Conservation (phyloP, 1,140 invertebrate species). For the Dinothrombium tinctorium region DNA sequence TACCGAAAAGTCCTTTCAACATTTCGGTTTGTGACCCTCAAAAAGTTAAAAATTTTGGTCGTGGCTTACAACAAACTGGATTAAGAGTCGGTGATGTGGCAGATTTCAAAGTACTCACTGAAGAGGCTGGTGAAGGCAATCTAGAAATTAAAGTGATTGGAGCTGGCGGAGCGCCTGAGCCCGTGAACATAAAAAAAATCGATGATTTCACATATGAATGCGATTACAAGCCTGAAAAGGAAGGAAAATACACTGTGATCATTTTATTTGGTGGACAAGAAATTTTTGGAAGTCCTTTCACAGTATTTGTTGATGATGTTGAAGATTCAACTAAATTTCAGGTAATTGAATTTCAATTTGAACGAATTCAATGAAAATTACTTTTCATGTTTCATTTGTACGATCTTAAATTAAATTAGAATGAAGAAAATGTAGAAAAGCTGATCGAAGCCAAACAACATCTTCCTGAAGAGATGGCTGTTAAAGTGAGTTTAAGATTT, state of each 20-base stretch:
- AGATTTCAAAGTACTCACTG: conserved; percentile 56
- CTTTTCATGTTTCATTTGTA: too few species aligned
- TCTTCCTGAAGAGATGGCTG: too few species aligned
- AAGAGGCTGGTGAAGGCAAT: conserved; percentile 57
- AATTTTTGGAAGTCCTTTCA: conserved; percentile 48
- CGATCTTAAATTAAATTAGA: too few species aligned
- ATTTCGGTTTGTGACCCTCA: conserved; percentile 38
- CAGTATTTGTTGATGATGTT: conserved; percentile 64
- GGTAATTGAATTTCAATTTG: too few species aligned
- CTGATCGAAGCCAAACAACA: too few species aligned
- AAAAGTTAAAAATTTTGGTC: conserved; percentile 46
- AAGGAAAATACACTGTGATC: conserved; percentile 52
- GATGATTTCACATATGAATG: conserved; percentile 39
- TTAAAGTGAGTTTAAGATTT: too few species aligned
- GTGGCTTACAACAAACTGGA: conserved; percentile 55
- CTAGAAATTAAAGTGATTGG: conserved; percentile 52
- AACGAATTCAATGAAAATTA: too few species aligned
- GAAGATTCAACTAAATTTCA: too few species aligned
- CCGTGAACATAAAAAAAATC: conserved; percentile 25
- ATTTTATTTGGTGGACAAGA: conserved; percentile 47
- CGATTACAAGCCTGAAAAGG: conserved; percentile 42
- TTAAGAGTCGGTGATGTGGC: conserved; percentile 58
- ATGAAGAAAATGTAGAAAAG: too few species aligned
- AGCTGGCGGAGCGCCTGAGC: conserved; percentile 28
- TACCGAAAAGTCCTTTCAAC: conserved; percentile 48